These are phyloP conservation scores for Parnassius smintheus DNA, from an alignment of 2,888 invertebrate genomes.

Conservation along the genomic window DNA sequence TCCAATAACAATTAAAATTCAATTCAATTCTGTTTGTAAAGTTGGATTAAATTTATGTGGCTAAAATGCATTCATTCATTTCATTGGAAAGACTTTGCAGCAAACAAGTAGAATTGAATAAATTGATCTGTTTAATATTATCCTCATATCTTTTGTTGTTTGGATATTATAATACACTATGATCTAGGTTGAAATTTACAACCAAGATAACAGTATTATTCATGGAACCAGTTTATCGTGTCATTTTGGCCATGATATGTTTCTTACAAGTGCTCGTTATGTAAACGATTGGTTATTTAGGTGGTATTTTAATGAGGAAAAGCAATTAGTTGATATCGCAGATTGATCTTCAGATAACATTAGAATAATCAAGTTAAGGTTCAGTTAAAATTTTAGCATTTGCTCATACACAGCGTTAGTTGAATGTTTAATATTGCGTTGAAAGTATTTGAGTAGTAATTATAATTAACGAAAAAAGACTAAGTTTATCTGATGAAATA, in stretches of 20 bases:
- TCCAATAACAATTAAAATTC: no score
- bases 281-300: slow-evolving; percentile 17
- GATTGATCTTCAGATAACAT: slow-evolving; percentile 11
- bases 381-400: no score
- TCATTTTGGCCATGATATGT: slow-evolving; percentile 23
- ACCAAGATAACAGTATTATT: slow-evolving; percentile 20
- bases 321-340: slow-evolving; percentile 25
- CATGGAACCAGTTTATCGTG: slow-evolving; percentile 20
- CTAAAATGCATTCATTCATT: background rate
- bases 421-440: no score
- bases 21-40: no score
- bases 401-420: no score
- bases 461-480: background rate
- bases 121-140: slow-evolving; percentile 19
- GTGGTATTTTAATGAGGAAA: slow-evolving; percentile 20
- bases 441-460: no score
- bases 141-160: slow-evolving; percentile 25
- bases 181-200: slow-evolving; percentile 29
- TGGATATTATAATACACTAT: slow-evolving; percentile 11
- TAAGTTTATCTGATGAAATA: slow-evolving; percentile 28
- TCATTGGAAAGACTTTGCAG: slow-evolving; percentile 1
- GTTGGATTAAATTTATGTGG: no score
- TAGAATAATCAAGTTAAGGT: background rate
- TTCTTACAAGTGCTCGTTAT: slow-evolving; percentile 23
- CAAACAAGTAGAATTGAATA: slow-evolving; percentile 11